A percentile compares a stretch with the other conserved stretches of the same genome.
phyloP scores from a whole-genome alignment of 2,888 invertebrate species.

The Stomorhina lunata region DNA sequence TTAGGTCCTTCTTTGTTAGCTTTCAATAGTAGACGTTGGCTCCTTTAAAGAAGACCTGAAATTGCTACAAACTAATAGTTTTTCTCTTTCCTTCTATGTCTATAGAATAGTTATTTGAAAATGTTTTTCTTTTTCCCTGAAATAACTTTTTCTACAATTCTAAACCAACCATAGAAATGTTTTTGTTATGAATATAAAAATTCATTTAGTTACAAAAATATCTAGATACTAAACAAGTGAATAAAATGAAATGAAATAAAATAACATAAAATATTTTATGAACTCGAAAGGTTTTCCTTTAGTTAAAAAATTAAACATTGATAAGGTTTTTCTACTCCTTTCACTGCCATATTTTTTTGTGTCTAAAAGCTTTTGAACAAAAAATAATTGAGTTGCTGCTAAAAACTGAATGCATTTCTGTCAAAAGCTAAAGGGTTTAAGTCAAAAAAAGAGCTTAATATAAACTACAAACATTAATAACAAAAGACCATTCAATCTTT shows the following conservation, averaged over 20 bases:
- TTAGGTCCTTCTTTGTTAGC: no score
- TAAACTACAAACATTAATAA: no score
- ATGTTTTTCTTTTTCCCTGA: not conserved
- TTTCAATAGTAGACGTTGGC: no score
- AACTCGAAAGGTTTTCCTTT: not conserved
- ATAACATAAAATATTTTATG: not conserved
- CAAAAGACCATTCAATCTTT: no score
- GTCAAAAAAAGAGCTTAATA: no score
- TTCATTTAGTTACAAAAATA: constrained; percentile 29
- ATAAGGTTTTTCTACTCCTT: constrained; percentile 18
- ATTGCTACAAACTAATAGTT: constrained; percentile 36
- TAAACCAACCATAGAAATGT: constrained; percentile 16
- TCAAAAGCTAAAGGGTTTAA: not conserved
- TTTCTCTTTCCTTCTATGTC: constrained; percentile 4
- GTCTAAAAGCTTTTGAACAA: not conserved
- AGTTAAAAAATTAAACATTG: constrained; percentile 35
- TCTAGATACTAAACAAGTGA: no score
- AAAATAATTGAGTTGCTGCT: not conserved
- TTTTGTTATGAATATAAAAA: constrained; percentile 39
- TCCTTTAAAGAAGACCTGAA: constrained; percentile 13
- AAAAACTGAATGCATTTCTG: not conserved
- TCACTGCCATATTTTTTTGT: not conserved
- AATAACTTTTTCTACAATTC: constrained; percentile 27
- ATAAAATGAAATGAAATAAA: not conserved
- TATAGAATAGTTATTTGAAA: not conserved